A percentile compares a stretch with the other conserved stretches of the same genome.
phyloP scores from a whole-genome alignment of 2,888 invertebrate species.

The Erannis defoliaria region DNA sequence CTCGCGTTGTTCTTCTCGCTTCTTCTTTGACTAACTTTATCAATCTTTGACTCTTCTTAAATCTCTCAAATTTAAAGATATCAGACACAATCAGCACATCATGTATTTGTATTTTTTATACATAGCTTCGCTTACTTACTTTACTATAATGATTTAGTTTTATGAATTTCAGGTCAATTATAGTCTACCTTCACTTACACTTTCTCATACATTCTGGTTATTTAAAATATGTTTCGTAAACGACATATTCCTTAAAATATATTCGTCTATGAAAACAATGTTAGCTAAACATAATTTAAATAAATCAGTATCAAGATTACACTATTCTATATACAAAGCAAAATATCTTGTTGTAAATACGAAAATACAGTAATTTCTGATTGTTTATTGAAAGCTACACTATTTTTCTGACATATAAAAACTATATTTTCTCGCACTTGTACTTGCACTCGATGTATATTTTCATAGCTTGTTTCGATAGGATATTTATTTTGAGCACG shows the following conservation, averaged over 20 bases:
- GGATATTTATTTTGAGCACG: conserved; percentile 68
- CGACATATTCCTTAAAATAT: conserved; percentile 36
- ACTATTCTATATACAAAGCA: conserved; percentile 76
- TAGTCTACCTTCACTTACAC: conserved; percentile 62
- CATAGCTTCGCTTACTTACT: conserved; percentile 44
- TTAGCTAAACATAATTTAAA: conserved; percentile 26
- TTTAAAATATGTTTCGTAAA: conserved; percentile 28
- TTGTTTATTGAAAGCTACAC: conserved; percentile 77
- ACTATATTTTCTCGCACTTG: conserved; percentile 79
- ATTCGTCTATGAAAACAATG: not conserved
- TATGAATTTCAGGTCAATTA: conserved; percentile 60
- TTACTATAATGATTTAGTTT: conserved; percentile 32
- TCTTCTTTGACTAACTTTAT: conserved; percentile 60
- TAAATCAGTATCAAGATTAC: conserved; percentile 46
- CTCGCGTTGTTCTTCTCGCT: conserved; percentile 72
- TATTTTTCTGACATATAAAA: conserved; percentile 80
- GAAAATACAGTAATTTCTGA: conserved; percentile 78
- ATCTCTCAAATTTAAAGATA: conserved; percentile 45
- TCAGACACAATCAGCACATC: conserved; percentile 76
- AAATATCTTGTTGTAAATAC: conserved; percentile 71
- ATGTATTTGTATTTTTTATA: conserved; percentile 71
- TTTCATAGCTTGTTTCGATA: conserved; percentile 81
- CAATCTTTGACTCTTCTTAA: conserved; percentile 60
- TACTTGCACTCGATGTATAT: conserved; percentile 74
- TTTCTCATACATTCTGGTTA: conserved; percentile 41